Conservation (phyloP, 2,888 invertebrate genomes). For the Plutella xylostella region DNA sequence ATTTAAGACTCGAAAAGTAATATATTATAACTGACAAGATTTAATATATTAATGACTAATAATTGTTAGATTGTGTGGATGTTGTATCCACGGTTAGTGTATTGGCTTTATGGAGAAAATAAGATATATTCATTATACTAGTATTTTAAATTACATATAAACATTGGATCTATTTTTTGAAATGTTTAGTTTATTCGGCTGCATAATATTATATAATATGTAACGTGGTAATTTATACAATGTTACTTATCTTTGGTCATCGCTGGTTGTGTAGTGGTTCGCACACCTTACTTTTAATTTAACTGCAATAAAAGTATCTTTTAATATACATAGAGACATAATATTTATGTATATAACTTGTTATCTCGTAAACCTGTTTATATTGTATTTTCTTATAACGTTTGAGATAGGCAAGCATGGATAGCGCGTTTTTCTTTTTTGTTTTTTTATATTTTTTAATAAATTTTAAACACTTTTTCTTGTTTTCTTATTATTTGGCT, state of each 20-base stretch:
- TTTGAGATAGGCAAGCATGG: constrained; percentile 49
- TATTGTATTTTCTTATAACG: constrained; percentile 46
- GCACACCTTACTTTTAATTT: no score
- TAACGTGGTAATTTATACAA: neutral
- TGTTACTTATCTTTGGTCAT: no score
- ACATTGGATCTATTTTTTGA: constrained; percentile 44
- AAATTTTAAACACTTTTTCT: constrained; percentile 57
- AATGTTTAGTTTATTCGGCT: constrained; percentile 36
- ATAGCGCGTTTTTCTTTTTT: constrained; percentile 48
- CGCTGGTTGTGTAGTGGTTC: neutral
- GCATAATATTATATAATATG: constrained; percentile 26
- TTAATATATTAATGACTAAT: constrained; percentile 15
- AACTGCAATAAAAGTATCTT: neutral
- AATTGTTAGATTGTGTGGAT: constrained; percentile 4
- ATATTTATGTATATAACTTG: constrained; percentile 45
- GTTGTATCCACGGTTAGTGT: constrained; percentile 20
- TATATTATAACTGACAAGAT: constrained; percentile 35
- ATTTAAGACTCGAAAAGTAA: constrained; percentile 57
- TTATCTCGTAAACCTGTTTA: constrained; percentile 45
- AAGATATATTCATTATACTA: no score
- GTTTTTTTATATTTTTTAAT: constrained; percentile 51
- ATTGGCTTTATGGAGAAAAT: constrained; percentile 26
- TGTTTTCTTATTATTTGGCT: constrained; percentile 20
- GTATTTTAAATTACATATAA: constrained; percentile 41
- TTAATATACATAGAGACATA: constrained; percentile 30